These are phyloP conservation scores for Theodoxus fluviatilis DNA, from an alignment of 2,888 invertebrate genomes.

Conservation along the genomic window DNA sequence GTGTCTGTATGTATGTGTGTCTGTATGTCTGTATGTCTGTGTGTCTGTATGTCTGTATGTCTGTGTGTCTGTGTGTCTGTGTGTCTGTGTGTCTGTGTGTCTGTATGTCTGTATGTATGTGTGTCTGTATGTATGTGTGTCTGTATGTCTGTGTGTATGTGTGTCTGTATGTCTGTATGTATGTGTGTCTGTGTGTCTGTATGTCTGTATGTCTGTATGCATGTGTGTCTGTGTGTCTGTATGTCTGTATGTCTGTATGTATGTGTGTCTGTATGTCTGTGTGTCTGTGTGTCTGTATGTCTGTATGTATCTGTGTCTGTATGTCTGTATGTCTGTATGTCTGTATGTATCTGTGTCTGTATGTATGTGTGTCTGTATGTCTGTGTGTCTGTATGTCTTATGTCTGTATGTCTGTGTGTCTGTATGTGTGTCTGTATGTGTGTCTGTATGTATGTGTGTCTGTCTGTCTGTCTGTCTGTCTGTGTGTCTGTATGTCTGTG, in stretches of 20 bases:
- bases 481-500: slow-evolving; percentile 3
- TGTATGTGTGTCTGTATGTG: slow-evolving; percentile 25
- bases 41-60: too few species aligned
- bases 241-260: neutral
- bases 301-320: neutral
- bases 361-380: slow-evolving; percentile 5
- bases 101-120: too few species aligned
- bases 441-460: slow-evolving; percentile 23
- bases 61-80: too few species aligned
- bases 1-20: neutral
- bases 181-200: too few species aligned
- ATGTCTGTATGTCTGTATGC: neutral
- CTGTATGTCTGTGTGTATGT: too few species aligned
- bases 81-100: too few species aligned
- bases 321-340: neutral
- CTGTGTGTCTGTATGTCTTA: neutral
- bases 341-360: neutral
- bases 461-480: neutral
- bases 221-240: slow-evolving; percentile 3
- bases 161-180: too few species aligned
- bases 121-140: too few species aligned
- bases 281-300: slow-evolving; percentile 1
- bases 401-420: slow-evolving; percentile 21
- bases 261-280: slow-evolving; percentile 7
- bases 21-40: neutral